These are phyloP conservation scores for Drosophila equinoxialis DNA, from an alignment of 1,140 invertebrate species.

Conservation along the genomic window DNA sequence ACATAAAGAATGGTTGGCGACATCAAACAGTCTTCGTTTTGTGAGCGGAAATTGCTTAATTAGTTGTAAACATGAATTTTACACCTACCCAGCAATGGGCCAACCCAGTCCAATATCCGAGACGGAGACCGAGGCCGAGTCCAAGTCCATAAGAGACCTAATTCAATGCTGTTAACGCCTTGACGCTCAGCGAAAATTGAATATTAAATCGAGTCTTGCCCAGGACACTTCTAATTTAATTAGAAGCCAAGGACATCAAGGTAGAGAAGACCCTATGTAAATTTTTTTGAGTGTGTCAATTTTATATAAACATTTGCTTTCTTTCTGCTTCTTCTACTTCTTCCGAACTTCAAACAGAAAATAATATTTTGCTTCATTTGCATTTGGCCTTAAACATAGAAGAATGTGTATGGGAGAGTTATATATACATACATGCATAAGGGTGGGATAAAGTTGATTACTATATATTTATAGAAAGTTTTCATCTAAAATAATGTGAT, in stretches of 20 bases:
- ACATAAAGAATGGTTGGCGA: slow-evolving; percentile 10
- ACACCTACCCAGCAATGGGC: slow-evolving; percentile 51
- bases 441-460: not conserved
- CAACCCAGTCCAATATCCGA: slow-evolving; percentile 23
- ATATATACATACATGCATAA: slow-evolving; percentile 22
- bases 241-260: slow-evolving; percentile 46
- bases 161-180: slow-evolving; percentile 76
- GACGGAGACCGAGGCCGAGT: slow-evolving; percentile 29
- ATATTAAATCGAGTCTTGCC: slow-evolving; percentile 62
- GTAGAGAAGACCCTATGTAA: slow-evolving; percentile 54
- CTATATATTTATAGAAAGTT: not conserved
- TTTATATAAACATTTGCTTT: slow-evolving; percentile 24
- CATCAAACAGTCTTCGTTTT: slow-evolving; percentile 58
- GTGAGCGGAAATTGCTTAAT: slow-evolving; percentile 69
- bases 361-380: slow-evolving; percentile 61
- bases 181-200: slow-evolving; percentile 65
- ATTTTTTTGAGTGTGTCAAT: slow-evolving; percentile 60
- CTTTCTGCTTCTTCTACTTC: slow-evolving; percentile 13
- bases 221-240: slow-evolving; percentile 74
- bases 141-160: slow-evolving; percentile 39
- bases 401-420: slow-evolving; percentile 12
- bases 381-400: slow-evolving; percentile 26
- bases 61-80: slow-evolving; percentile 81
- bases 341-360: slow-evolving; percentile 66
- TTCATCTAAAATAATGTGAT: not conserved